Base-by-base conservation (phyloP, 1,140 invertebrate species). In the Drepana arcuata region DNA sequence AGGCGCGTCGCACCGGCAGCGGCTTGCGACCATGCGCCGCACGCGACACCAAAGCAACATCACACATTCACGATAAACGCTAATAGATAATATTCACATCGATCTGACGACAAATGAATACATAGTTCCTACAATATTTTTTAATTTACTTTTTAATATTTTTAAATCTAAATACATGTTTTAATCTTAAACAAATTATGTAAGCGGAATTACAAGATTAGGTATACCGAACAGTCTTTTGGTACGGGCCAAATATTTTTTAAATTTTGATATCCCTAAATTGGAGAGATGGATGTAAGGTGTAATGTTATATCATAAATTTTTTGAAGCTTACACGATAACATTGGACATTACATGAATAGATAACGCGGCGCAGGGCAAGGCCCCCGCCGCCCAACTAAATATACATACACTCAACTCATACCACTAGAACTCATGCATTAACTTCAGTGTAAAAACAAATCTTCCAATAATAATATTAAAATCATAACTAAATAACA, bases 211-310 rank as follows among this genome's bases (percentile, higher is more conserved):
- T 61, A 68, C 58, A 63, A 71, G 70, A 73, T 61, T 70, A 77
- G 74, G 80, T 83, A 82, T 82, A 84, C 77, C 67, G 65, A 81
- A 84, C 81, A 84, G 81, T 84, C 81, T 81, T 83, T 81, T 72
- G 65, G 72, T 78, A 66, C 66, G 63, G 78, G 81, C 78, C 81
- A 60, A 84, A 84, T 79, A 61, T 18, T 29, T 64, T 75, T 72
- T 55, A 52, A 80, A 77, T 81, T 82, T 79, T 77, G 72, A 79
- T 73, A 63, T 69, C 62, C 62, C 64, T 75, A 79, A 54, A 38
- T 61, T 71, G n/a, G 55, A 72, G 56, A 67, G 65, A 73, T 73
- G 65, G 55, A 63, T 73, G 61, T 77, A 73, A 58, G 44, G 61
- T 56, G 50, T 58, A 49, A 46, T 38, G 23, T 33, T 44, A 57